Evolutionary conservation across 2,113 vertebrate species (phyloP), one percentile per base, ranked within the genome.

Genomic region (Galeopterus variegatus): DNA sequence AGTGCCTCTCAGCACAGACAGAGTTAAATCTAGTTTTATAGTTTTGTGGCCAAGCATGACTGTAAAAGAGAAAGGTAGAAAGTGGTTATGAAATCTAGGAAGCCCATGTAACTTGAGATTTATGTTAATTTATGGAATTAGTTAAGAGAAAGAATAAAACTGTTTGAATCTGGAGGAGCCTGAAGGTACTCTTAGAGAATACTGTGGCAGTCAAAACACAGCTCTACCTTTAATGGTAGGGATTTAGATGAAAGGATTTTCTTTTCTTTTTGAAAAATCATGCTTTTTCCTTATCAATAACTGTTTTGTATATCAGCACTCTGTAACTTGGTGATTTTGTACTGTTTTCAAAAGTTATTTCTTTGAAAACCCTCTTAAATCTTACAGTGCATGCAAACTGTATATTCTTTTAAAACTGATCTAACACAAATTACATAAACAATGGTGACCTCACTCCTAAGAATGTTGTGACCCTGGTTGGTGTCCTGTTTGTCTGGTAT

Each of bases 41-140:
- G 64, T 45, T 21, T 82, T 81, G 36, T 92, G 60, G 24, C 23
- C 64, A 70, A 76, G 26, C 1, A n/a, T 14, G 14, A 15, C 31
- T 93, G 24, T 36, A 52, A 84, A 94, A 92, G 14, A 69, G 41
- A 70, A 93, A 96, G 24, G 62, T 94, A 13, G 72, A 79, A 69
- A 84, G 33, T 26, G 48, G 56, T 54, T 89, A 70, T 86, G 52
- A 94, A 88, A 84, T 88, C 52, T 31, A 33, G 48, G 58, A 93
- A 90, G 26, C 4, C 28, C 33, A 33, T 6, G 6, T 80, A 75
- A 69, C 31, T 23, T 94, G 52, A 41, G 31, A 87, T 67, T 93
- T 85, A 94, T 77, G 65, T 21, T 95, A 94, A 96, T 94, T 96
- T 96, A 80, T 92, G 26, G 92, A 86, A 76, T 97, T 84, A 95